Evolutionary conservation across 2,113 vertebrate genomes (phyloP).

Genomic region (Cololabis saira): DNA sequence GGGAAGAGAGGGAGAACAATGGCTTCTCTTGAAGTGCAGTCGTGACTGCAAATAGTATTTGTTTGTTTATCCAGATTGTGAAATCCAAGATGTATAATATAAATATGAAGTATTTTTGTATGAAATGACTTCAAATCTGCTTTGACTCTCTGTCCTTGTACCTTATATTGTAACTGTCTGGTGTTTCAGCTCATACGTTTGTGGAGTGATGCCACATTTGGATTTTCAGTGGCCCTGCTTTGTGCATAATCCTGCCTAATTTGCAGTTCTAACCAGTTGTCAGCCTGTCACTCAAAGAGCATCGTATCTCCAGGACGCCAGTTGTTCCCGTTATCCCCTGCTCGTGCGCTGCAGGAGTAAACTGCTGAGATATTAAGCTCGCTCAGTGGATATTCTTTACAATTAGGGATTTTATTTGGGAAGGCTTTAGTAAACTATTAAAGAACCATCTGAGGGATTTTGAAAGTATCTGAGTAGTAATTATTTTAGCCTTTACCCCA

Average conservation of each 20-base stretch:
- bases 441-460: too few species aligned
- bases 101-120: not conserved
- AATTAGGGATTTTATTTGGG: too few species aligned
- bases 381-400: too few species aligned
- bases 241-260: slow-evolving; percentile 25
- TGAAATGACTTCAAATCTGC: too few species aligned
- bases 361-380: not conserved
- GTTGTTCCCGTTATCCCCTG: slow-evolving; percentile 12
- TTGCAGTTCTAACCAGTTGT: slow-evolving; percentile 13
- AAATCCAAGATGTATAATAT: not conserved
- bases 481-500: too few species aligned
- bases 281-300: slow-evolving; percentile 28
- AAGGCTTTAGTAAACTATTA: too few species aligned
- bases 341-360: slow-evolving; percentile 7
- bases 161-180: too few species aligned
- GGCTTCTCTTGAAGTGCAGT: too few species aligned
- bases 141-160: too few species aligned
- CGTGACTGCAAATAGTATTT: not conserved
- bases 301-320: slow-evolving; percentile 9
- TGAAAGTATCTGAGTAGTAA: too few species aligned
- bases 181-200: not conserved
- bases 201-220: too few species aligned
- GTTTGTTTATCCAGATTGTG: not conserved
- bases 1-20: too few species aligned
- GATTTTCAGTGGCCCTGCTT: not conserved